Evolutionary conservation across 2,888 invertebrate species (phyloP).

Genomic region (Eupithecia abbreviata): DNA sequence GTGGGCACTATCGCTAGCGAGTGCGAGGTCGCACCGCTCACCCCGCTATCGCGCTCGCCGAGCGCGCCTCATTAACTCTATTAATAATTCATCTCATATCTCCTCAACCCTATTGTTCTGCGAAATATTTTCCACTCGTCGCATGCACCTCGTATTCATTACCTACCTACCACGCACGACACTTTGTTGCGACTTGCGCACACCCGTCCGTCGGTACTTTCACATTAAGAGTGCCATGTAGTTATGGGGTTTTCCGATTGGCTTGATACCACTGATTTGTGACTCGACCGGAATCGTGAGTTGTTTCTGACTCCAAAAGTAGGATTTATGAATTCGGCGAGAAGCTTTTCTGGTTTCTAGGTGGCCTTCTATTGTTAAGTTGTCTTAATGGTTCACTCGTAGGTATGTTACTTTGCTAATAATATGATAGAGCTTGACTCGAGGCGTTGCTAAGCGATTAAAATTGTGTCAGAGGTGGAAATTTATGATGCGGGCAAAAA

Average conservation of each 20-base stretch:
- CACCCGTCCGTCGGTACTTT: slow-evolving; percentile 23
- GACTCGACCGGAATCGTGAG: slow-evolving; percentile 38
- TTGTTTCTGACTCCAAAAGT: slow-evolving; percentile 25
- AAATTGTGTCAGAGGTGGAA: background rate
- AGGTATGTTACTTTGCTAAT: slow-evolving; percentile 2
- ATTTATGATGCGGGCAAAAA: background rate
- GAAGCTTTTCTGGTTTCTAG: slow-evolving; percentile 26
- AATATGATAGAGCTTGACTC: slow-evolving; percentile 2
- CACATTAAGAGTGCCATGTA: slow-evolving; percentile 27
- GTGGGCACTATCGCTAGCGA: slow-evolving; percentile 78
- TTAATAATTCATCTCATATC: slow-evolving; percentile 80
- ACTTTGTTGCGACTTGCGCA: slow-evolving; percentile 32
- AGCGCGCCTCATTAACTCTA: slow-evolving; percentile 76
- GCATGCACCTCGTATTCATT: slow-evolving; percentile 47
- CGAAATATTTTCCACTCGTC: slow-evolving; percentile 70
- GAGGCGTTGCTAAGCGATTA: background rate
- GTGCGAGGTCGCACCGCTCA: slow-evolving; percentile 80
- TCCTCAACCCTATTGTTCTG: slow-evolving; percentile 74
- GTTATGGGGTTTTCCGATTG: slow-evolving; percentile 40
- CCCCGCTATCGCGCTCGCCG: slow-evolving; percentile 73
- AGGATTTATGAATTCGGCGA: slow-evolving; percentile 28
- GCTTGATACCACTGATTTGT: slow-evolving; percentile 31
- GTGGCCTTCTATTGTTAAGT: slow-evolving; percentile 36
- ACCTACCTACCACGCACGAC: slow-evolving; percentile 39
- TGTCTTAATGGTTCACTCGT: slow-evolving; percentile 13